These are phyloP conservation scores for Piaya cayana DNA, from an alignment of 2,113 vertebrate genomes.

Conservation along the genomic window DNA sequence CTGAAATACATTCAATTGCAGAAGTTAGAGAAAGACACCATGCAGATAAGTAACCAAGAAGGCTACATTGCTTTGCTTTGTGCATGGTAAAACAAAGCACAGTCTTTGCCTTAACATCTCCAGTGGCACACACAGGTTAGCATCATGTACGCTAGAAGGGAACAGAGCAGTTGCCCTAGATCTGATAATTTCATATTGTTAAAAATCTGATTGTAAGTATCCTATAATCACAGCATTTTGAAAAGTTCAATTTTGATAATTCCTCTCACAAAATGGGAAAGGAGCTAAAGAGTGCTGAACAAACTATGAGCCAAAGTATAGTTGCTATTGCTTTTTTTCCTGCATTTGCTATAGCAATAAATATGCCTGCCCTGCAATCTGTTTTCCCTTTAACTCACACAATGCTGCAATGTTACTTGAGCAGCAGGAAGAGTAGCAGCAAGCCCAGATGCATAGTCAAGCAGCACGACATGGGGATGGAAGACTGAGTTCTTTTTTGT, in stretches of 20 bases:
- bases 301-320: background rate
- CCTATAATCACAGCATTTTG: conserved; percentile 8
- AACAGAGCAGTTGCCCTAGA: background rate
- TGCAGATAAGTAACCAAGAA: background rate
- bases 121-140: background rate
- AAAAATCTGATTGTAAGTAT: conserved; percentile 7
- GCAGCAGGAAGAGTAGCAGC: background rate
- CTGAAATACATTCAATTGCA: background rate
- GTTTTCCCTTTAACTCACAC: background rate
- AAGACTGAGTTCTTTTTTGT: background rate
- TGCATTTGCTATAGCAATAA: conserved; percentile 13
- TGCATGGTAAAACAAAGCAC: background rate
- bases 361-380: background rate
- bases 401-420: background rate
- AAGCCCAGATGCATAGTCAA: fast-evolving
- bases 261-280: background rate
- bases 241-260: conserved; percentile 44
- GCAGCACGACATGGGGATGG: fast-evolving
- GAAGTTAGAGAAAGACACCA: background rate
- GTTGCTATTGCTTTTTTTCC: conserved; percentile 3
- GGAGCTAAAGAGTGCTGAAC: background rate
- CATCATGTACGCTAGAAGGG: background rate
- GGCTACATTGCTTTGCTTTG: background rate
- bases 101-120: background rate
- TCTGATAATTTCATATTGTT: background rate